These are phyloP conservation scores for Vidua macroura DNA, from an alignment of 2,113 vertebrate genomes.

Conservation along the genomic window DNA sequence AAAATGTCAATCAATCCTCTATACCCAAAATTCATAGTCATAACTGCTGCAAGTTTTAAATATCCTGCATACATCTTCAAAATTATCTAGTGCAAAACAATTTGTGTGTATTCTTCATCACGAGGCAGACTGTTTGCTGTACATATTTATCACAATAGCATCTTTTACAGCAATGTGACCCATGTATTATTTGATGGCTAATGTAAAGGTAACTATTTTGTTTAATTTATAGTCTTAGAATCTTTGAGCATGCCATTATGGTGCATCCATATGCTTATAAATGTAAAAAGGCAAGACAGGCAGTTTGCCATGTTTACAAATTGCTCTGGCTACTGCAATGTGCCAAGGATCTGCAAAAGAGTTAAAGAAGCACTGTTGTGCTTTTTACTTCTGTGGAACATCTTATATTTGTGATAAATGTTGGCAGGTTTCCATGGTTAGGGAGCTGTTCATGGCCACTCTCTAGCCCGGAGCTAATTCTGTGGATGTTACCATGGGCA, in stretches of 20 bases:
- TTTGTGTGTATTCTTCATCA: neutral
- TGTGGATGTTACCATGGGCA: slow-evolving; percentile 69
- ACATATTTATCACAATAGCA: neutral
- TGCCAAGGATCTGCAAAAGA: neutral
- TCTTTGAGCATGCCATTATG: neutral
- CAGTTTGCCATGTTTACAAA: neutral
- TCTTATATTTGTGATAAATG: slow-evolving; percentile 21
- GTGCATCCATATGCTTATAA: neutral
- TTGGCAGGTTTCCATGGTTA: slow-evolving; percentile 24
- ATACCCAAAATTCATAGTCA: neutral
- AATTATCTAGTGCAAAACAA: neutral
- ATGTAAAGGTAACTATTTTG: neutral
- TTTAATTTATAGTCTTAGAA: neutral
- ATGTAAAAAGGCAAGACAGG: neutral
- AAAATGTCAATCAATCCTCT: neutral
- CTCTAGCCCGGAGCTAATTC: slow-evolving; percentile 45
- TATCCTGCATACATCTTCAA: neutral
- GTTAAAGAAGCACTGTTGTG: neutral
- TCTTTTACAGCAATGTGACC: neutral
- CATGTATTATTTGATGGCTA: neutral
- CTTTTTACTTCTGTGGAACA: neutral
- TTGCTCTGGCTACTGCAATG: neutral
- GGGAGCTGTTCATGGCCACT: slow-evolving; percentile 12
- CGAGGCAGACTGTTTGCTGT: neutral
- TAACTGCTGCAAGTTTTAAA: neutral